These are phyloP conservation scores for Akabosia matsudoensis DNA, from an alignment of 1,140 invertebrate genomes.

Conservation along the genomic window DNA sequence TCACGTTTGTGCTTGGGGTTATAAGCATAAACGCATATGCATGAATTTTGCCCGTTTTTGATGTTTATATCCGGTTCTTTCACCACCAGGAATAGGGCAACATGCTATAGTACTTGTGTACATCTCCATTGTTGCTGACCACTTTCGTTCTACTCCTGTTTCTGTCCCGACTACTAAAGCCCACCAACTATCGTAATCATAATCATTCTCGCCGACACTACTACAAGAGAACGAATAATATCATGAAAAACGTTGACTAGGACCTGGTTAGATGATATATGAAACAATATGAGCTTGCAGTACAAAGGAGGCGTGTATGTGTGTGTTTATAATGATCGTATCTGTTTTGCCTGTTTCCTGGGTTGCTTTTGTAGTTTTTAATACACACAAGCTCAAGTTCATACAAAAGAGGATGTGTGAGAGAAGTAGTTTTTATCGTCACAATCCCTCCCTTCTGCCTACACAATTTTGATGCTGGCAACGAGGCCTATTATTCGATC, in stretches of 20 bases:
- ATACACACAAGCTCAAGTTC: background rate
- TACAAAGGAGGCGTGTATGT: background rate
- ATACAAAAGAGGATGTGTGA: too few relatives aligned
- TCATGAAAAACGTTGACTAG: background rate
- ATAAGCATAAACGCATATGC: background rate
- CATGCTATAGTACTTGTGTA: background rate
- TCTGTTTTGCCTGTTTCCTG: background rate
- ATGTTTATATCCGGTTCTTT: background rate
- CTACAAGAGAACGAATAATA: too few relatives aligned
- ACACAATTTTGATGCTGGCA: too few relatives aligned
- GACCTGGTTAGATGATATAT: background rate
- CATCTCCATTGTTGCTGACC: background rate
- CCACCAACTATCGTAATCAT: too few relatives aligned
- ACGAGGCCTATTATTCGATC: too few relatives aligned
- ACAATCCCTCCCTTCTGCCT: too few relatives aligned
- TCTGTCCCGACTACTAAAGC: too few relatives aligned
- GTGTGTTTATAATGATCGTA: background rate
- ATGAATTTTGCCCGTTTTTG: background rate
- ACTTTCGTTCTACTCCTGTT: too few relatives aligned
- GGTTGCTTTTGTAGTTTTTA: background rate
- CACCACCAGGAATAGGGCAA: too few relatives aligned
- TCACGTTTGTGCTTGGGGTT: too few relatives aligned
- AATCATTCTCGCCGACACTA: too few relatives aligned
- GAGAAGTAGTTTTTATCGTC: too few relatives aligned
- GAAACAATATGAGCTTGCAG: background rate